These are phyloP conservation scores for Synergus laeviventris DNA, from an alignment of 2,888 invertebrate genomes.

Conservation along the genomic window DNA sequence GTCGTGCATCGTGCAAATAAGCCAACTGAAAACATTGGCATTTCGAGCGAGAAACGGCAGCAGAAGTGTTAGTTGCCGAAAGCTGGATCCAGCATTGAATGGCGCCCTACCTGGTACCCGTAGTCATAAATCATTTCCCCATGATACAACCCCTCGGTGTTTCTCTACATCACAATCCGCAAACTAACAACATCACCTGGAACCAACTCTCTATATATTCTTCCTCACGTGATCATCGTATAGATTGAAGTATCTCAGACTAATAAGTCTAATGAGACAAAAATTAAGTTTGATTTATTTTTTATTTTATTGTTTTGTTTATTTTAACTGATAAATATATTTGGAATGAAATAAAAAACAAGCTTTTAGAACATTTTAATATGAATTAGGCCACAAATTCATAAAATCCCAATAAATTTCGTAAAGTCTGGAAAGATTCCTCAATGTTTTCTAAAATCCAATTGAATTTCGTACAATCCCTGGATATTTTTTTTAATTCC, in stretches of 20 bases:
- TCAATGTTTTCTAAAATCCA: no score
- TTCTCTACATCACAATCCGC: constrained; percentile 66
- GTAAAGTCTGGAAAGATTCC: no score
- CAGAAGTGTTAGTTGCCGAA: constrained; percentile 37
- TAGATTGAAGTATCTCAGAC: no score
- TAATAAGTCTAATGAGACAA: no score
- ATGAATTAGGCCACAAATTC: no score
- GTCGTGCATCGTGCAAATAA: constrained; percentile 25
- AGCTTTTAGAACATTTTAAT: no score
- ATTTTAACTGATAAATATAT: no score
- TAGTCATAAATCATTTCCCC: constrained; percentile 75
- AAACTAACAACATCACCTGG: constrained; percentile 72
- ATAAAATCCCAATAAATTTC: no score
- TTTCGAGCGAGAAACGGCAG: constrained; percentile 40
- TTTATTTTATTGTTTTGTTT: no score
- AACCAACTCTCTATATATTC: constrained; percentile 52
- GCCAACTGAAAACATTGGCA: constrained; percentile 36
- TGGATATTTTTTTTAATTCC: no score
- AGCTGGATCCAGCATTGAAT: constrained; percentile 58
- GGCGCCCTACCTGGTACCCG: constrained; percentile 72
- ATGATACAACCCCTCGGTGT: constrained; percentile 67
- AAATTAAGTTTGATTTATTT: no score
- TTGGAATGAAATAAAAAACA: no score
- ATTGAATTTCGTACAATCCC: neutral
- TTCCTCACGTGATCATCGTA: constrained; percentile 43